Conservation (phyloP, 2,113 vertebrate species). For the Stegastes partitus region DNA sequence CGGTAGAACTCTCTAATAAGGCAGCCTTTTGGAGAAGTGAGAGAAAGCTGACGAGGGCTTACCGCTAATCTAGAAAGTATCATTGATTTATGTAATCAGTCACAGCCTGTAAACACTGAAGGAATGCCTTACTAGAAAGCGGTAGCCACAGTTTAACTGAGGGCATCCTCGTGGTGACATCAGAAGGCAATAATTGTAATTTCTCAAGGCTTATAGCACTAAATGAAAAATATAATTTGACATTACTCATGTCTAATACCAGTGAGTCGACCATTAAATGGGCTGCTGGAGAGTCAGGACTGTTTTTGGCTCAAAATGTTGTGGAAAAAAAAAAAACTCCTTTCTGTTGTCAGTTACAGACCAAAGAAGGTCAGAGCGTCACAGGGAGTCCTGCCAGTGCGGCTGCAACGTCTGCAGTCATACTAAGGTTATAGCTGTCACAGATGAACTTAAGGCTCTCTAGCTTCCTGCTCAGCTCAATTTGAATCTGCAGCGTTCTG, state of each 20-base stretch:
- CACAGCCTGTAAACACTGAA: conserved; percentile 29
- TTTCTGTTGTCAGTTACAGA: conserved; percentile 7
- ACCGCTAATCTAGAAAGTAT: not conserved
- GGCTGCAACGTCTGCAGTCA: not conserved
- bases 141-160: not conserved
- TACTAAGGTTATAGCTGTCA: not conserved
- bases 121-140: not conserved
- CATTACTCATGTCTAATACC: not conserved
- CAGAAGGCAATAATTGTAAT: not conserved
- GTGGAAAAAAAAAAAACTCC: not conserved
- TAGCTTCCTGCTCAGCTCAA: not conserved
- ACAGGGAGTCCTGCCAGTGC: not conserved
- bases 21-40: conserved; percentile 5
- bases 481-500: not conserved
- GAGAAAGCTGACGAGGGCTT: not conserved
- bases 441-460: conserved; percentile 18
- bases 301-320: conserved; percentile 28
- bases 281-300: not conserved
- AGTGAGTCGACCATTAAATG: not conserved
- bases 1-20: not conserved
- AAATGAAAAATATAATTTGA: not conserved
- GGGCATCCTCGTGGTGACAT: not conserved
- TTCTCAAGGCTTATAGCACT: not conserved
- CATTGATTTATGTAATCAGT: not conserved
- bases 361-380: not conserved